phyloP scores from a whole-genome alignment of 2,113 vertebrate genomes.

The Tragulus kanchil region DNA sequence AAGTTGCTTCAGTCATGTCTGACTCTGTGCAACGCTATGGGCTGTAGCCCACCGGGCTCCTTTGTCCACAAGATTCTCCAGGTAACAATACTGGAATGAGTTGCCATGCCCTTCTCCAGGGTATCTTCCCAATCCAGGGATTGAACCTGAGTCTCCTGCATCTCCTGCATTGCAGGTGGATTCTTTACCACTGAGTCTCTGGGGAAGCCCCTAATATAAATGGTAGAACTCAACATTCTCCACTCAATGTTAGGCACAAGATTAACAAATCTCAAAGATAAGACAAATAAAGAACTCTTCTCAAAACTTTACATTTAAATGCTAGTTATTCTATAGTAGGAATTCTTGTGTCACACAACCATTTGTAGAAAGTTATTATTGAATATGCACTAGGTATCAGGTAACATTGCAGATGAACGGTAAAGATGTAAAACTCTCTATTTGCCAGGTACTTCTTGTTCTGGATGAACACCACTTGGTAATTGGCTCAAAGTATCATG shows the following conservation, averaged over 20 bases:
- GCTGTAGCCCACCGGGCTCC: too few relatives aligned
- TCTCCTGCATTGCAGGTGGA: too few relatives aligned
- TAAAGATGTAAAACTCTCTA: neutral
- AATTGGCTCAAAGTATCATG: neutral
- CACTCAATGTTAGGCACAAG: neutral
- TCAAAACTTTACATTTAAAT: slow-evolving; percentile 26
- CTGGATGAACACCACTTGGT: neutral
- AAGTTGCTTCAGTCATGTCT: too few relatives aligned
- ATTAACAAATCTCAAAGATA: neutral
- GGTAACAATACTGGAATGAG: too few relatives aligned
- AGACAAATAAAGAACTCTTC: neutral
- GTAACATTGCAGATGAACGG: neutral
- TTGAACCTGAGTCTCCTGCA: too few relatives aligned
- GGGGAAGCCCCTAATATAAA: neutral
- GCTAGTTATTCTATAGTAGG: neutral
- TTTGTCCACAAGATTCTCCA: too few relatives aligned
- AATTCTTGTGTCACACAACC: neutral
- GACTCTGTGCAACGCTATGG: too few relatives aligned
- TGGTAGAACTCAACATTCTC: slow-evolving; percentile 31
- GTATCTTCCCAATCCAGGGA: too few relatives aligned
- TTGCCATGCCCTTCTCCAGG: too few relatives aligned
- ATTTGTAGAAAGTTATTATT: neutral
- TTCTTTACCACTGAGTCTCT: too few relatives aligned
- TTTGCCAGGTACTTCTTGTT: neutral
- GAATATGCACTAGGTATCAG: neutral